phyloP scores from a whole-genome alignment of 2,888 invertebrate genomes.

The Diloba caeruleocephala region DNA sequence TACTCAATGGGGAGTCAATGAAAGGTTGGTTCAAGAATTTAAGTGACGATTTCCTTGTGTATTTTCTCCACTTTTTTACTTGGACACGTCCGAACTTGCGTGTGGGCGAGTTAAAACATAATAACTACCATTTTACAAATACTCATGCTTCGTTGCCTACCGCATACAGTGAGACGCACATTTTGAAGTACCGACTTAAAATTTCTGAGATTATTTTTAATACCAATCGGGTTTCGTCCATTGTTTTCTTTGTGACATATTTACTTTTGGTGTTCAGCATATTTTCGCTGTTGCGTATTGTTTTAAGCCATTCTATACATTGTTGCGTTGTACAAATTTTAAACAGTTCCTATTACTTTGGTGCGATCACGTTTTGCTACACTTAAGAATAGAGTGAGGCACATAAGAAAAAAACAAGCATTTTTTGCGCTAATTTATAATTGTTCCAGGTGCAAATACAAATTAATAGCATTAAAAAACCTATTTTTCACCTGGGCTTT shows the following conservation, averaged over 20 bases:
- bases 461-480: conserved; percentile 27
- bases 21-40: conserved; percentile 46
- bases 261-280: conserved; percentile 69
- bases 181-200: conserved; percentile 80
- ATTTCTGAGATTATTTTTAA: conserved; percentile 77
- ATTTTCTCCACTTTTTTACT: conserved; percentile 62
- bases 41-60: conserved; percentile 67
- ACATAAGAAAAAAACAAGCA: neutral
- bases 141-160: conserved; percentile 74
- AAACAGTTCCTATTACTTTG: conserved; percentile 25
- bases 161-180: conserved; percentile 80
- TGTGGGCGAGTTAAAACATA: conserved; percentile 82
- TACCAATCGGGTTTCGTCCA: conserved; percentile 72
- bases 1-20: conserved; percentile 42
- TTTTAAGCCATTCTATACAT: conserved; percentile 50
- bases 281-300: conserved; percentile 62
- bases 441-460: conserved; percentile 7
- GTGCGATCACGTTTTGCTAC: neutral
- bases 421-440: neutral
- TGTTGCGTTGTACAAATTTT: conserved; percentile 46
- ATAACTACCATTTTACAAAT: conserved; percentile 79
- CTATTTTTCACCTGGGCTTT: conserved; percentile 24
- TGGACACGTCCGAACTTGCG: conserved; percentile 73
- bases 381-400: conserved; percentile 7
- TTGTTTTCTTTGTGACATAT: conserved; percentile 84